Percentiles rank a stretch among this genome's conserved stretches.
phyloP scores from a whole-genome alignment of 2,797 vertebrate genomes.

The Phaenicophaeus curvirostris region DNA sequence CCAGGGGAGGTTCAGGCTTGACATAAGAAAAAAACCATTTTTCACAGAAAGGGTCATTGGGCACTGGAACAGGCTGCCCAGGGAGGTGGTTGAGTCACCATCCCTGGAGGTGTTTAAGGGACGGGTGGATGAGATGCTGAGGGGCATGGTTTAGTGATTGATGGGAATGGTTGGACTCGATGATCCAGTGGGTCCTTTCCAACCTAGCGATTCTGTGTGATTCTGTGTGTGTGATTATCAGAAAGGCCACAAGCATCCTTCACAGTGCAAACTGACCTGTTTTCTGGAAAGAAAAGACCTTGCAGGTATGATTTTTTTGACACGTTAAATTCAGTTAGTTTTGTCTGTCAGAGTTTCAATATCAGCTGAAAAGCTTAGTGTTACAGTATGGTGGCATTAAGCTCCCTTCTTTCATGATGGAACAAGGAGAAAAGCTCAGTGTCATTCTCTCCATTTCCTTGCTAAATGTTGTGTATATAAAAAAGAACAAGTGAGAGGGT shows the following conservation, averaged over 20 bases:
- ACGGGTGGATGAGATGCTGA: too few relatives aligned
- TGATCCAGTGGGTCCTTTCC: too few relatives aligned
- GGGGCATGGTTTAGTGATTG: too few relatives aligned
- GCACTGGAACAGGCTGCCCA: too few relatives aligned
- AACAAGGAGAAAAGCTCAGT: neutral
- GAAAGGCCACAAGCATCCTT: neutral
- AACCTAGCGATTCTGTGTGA: too few relatives aligned
- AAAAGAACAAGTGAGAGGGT: neutral
- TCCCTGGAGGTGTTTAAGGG: too few relatives aligned
- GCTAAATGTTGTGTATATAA: neutral
- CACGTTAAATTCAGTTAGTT: neutral
- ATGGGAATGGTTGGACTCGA: too few relatives aligned
- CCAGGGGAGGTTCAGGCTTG: too few relatives aligned
- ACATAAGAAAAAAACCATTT: too few relatives aligned
- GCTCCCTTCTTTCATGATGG: neutral
- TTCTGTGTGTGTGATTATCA: neutral
- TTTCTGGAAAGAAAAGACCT: neutral
- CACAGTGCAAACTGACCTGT: neutral
- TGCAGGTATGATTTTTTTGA: neutral
- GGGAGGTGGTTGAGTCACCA: too few relatives aligned
- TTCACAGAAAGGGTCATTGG: too few relatives aligned
- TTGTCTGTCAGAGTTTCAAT: neutral
- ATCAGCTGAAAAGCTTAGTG: neutral
- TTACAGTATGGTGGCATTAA: neutral
- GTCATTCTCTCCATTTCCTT: neutral